Base-by-base conservation (phyloP, 1,140 invertebrate genomes). In the Hyles vespertilio region DNA sequence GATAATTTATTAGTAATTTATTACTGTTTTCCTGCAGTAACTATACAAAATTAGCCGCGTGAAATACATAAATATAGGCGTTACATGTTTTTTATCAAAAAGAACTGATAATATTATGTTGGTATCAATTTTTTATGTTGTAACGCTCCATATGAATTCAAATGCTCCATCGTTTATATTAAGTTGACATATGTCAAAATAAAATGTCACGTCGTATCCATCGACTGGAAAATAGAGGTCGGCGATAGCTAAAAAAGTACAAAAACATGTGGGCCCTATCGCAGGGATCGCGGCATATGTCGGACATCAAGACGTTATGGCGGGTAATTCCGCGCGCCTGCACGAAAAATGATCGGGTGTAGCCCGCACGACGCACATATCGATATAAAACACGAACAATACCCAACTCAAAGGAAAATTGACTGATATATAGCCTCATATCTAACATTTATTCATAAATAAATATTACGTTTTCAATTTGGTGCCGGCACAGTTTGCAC, bases 271-370 rank as follows among this genome's bases (percentile, higher is more conserved):
- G 81, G 46, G 55, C 61, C 50, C 59, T 65, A 61, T 70, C 70
- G 69, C 69, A 71, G 64, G 67, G 59, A 63, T 56, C 64, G 74
- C 70, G 65, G 71, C 84, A 84, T 74, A 81, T 87, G 81, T 74
- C 61, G 61, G 72, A 75, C 75, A 84, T 85, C 74, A 82, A 85
- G 82, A 85, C 75, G 77, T 84, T 81, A 84, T 70, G 58, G 74
- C 70, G 72, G 72, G 76, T 77, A 79, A 85, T 83, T 74, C 81
- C 65, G 60, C 63, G 81, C 71, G 70, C 69, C 72, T 77, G 61
- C 56, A 71, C 63, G 69, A 69, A 79, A 81, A 86, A 79, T 73
- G 78, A 81, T 76, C 74, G 69, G 61, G 66, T 48, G 22, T 51
- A 51, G 32, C 50, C 32, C 50, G 34, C 32, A 51, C 32, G 3